phyloP scores from a whole-genome alignment of 37 sponge, comb jelly and placozoan species.

The Haliclona indistincta region DNA sequence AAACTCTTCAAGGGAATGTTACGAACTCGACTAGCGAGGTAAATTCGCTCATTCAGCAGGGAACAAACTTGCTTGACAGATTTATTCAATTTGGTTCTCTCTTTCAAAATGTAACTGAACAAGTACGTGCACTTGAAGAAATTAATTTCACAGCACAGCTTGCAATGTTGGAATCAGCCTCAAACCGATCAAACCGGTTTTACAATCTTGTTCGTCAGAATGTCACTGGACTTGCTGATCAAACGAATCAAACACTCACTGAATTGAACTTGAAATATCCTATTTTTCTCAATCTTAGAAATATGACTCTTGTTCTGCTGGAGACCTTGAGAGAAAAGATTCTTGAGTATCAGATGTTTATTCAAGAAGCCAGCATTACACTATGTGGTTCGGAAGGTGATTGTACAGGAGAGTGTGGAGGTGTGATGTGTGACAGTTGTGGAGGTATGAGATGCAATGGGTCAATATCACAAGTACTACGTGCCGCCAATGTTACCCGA shows the following conservation, averaged over 20 bases:
- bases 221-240: no score
- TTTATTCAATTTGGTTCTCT: no score
- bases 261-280: not conserved
- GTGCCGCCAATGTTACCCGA: not conserved
- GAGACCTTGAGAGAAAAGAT: not conserved
- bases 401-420: slow-evolving; percentile 28
- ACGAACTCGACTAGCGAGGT: no score
- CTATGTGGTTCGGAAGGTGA: slow-evolving; percentile 24
- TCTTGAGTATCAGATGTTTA: not conserved
- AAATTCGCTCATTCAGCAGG: no score
- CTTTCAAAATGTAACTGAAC: not conserved
- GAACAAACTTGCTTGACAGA: no score
- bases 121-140: no score
- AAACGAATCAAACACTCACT: not conserved
- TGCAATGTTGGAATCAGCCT: no score
- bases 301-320: not conserved
- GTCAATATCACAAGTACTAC: not conserved
- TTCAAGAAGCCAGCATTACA: not conserved
- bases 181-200: no score
- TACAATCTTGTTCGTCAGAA: no score
- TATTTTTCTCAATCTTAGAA: not conserved
- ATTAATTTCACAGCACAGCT: no score
- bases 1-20: no score
- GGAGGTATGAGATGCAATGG: slow-evolving; percentile 26
- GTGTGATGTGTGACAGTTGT: slow-evolving; percentile 37